Evolutionary conservation across 2,113 vertebrate genomes (phyloP).

Genomic region (Aegotheles bennettii): DNA sequence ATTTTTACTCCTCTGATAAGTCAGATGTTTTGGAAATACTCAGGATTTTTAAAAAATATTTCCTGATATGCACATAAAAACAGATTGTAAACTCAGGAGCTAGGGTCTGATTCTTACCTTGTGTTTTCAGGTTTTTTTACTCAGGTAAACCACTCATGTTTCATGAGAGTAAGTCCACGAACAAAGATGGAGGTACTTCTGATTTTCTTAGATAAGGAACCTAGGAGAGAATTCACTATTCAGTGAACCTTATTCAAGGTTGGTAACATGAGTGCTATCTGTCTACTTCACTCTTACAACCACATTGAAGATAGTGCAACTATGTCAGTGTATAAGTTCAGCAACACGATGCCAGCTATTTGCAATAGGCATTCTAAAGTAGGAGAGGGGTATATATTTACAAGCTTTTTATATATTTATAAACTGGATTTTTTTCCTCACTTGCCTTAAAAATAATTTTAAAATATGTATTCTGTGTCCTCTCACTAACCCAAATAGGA

Average conservation of each 20-base stretch:
- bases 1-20: constrained; percentile 64
- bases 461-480: fast-evolving
- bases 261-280: neutral
- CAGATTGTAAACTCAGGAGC: neutral
- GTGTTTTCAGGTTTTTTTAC: neutral
- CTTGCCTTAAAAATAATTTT: neutral
- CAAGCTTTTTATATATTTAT: neutral
- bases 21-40: constrained; percentile 69
- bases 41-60: constrained; percentile 51
- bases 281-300: neutral
- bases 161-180: neutral
- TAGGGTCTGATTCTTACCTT: neutral
- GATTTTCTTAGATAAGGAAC: neutral
- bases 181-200: neutral
- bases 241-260: too few relatives aligned
- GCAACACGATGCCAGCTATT: neutral
- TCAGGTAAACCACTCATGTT: neutral
- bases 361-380: neutral
- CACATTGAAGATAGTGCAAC: neutral
- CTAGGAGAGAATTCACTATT: neutral
- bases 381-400: neutral
- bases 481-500: neutral
- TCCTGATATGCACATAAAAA: constrained; percentile 33
- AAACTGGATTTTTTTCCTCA: neutral
- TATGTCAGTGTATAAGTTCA: neutral